Conservation (phyloP, 2,888 invertebrate species). For the Brachyptera putata region DNA sequence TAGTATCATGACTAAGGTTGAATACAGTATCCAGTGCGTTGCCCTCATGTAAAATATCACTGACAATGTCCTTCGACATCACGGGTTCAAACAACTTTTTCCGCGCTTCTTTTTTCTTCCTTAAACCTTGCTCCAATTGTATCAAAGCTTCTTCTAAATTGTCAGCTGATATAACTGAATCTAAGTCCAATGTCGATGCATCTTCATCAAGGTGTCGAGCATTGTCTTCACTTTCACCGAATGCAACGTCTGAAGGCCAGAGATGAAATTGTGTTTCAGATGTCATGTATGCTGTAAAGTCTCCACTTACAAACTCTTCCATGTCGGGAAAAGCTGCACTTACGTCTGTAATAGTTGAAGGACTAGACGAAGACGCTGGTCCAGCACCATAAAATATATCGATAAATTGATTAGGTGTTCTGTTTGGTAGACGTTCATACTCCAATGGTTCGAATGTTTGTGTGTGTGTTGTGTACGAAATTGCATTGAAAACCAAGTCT, state of each 20-base stretch:
- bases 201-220: neutral
- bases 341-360: neutral
- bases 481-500: no score
- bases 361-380: slow-evolving; percentile 7
- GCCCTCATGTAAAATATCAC: no score
- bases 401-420: no score
- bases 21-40: neutral
- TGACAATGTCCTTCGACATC: neutral
- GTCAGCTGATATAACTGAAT: slow-evolving; percentile 41
- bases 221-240: slow-evolving; percentile 14
- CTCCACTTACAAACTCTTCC: slow-evolving; percentile 21
- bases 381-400: neutral
- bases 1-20: neutral
- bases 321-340: slow-evolving; percentile 19
- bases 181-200: slow-evolving; percentile 42
- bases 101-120: slow-evolving; percentile 12
- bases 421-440: no score
- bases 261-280: slow-evolving; percentile 24
- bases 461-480: no score
- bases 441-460: no score
- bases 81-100: neutral
- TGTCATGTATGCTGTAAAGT: slow-evolving; percentile 22
- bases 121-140: slow-evolving; percentile 31
- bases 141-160: slow-evolving; percentile 36
- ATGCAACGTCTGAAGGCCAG: slow-evolving; percentile 28